phyloP scores from a whole-genome alignment of 30 jellyfish, hydroid and myxozoan genomes.

The Haliclystus octoradiatus region DNA sequence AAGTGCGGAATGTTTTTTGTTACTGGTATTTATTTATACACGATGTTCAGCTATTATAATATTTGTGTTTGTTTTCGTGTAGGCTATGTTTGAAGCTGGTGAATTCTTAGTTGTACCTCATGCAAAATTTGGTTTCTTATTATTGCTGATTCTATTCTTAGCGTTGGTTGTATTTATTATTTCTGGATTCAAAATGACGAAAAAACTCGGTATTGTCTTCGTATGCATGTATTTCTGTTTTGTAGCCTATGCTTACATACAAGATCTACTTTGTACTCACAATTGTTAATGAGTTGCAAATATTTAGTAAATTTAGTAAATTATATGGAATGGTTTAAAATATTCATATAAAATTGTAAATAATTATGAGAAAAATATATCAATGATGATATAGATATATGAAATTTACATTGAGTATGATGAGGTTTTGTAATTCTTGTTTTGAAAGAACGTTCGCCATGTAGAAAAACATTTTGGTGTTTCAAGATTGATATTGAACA shows the following conservation, averaged over 20 bases:
- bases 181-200: slow-evolving; percentile 52
- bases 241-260: slow-evolving; percentile 86
- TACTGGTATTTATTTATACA: neutral
- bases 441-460: no score
- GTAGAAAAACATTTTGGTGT: no score
- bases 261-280: slow-evolving; percentile 62
- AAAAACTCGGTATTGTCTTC: slow-evolving; percentile 45
- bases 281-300: slow-evolving; percentile 29
- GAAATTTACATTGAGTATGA: no score
- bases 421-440: no score
- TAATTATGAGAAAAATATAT: no score
- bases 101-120: slow-evolving; percentile 58
- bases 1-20: neutral
- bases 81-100: slow-evolving; percentile 68
- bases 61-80: neutral
- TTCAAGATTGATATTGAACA: no score
- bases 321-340: no score
- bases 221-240: slow-evolving; percentile 55
- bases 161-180: slow-evolving; percentile 42
- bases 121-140: slow-evolving; percentile 78
- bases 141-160: slow-evolving; percentile 36
- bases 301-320: no score
- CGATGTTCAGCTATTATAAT: no score
- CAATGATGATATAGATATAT: no score
- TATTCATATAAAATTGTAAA: no score